Conservation (phyloP, 30 jellyfish, hydroid and myxozoan genomes). For the Cassiopea xamachana region DNA sequence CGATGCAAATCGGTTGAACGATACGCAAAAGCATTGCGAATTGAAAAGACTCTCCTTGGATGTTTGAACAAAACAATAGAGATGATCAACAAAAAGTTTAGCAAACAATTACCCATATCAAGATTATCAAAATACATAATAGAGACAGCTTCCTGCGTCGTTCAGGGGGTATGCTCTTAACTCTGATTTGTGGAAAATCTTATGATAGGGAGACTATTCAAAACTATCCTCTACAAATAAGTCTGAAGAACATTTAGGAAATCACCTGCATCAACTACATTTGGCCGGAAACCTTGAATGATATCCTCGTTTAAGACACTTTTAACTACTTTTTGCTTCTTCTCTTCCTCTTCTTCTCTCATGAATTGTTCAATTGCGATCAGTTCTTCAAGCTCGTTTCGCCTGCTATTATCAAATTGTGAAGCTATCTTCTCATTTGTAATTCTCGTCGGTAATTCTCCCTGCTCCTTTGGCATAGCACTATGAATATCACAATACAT, state of each 20-base stretch:
- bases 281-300: background rate
- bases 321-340: constrained; percentile 25
- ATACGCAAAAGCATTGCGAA: background rate
- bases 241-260: too few relatives aligned
- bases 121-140: background rate
- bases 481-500: too few relatives aligned
- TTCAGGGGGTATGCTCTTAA: background rate
- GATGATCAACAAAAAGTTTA: background rate
- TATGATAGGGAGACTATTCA: background rate
- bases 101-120: background rate
- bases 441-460: constrained; percentile 29
- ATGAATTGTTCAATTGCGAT: constrained; percentile 25
- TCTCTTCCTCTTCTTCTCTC: constrained; percentile 55
- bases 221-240: too few relatives aligned
- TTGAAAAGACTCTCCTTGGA: background rate
- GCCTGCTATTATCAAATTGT: constrained; percentile 5
- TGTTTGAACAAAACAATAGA: background rate
- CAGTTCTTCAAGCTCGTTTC: constrained; percentile 45
- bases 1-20: background rate
- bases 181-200: background rate
- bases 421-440: constrained; percentile 1
- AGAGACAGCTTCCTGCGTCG: background rate
- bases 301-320: constrained; percentile 19
- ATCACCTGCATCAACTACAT: background rate
- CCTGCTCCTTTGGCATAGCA: constrained; percentile 54